phyloP scores from a whole-genome alignment of 2,888 invertebrate genomes.

The Oxytorus armatus region DNA sequence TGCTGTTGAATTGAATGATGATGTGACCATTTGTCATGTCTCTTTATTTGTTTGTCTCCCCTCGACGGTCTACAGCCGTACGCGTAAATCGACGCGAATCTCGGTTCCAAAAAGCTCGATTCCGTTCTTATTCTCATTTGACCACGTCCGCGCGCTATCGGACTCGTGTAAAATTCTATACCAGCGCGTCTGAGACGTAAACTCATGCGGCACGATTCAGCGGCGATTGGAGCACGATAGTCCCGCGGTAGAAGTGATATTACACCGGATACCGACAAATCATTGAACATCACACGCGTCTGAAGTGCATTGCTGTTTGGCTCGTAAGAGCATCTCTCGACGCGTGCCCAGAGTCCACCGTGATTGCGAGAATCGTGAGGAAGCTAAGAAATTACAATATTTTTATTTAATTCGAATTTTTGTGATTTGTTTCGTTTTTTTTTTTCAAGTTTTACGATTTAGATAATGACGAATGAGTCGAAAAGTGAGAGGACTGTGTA shows the following conservation, averaged over 20 bases:
- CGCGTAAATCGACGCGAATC: slow-evolving; percentile 94
- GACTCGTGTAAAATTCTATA: slow-evolving; percentile 90
- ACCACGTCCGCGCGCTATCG: slow-evolving; percentile 88
- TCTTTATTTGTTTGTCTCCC: slow-evolving; percentile 79
- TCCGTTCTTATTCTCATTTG: slow-evolving; percentile 91
- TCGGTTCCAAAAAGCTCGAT: slow-evolving; percentile 93
- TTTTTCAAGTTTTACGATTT: too few relatives aligned
- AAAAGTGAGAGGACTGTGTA: too few relatives aligned
- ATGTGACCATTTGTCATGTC: slow-evolving; percentile 79
- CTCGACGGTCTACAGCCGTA: slow-evolving; percentile 89
- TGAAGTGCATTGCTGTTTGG: slow-evolving; percentile 90
- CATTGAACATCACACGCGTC: slow-evolving; percentile 91
- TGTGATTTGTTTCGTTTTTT: too few relatives aligned
- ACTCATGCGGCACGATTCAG: slow-evolving; percentile 91
- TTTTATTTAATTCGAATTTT: too few relatives aligned
- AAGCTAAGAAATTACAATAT: slow-evolving; percentile 69
- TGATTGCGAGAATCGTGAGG: slow-evolving; percentile 74
- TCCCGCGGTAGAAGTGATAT: slow-evolving; percentile 86
- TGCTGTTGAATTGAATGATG: slow-evolving; percentile 21
- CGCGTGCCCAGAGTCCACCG: slow-evolving; percentile 84
- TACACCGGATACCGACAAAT: slow-evolving; percentile 91
- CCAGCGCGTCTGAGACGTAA: slow-evolving; percentile 91
- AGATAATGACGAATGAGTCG: too few relatives aligned
- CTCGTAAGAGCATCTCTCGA: slow-evolving; percentile 91
- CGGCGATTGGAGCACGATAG: slow-evolving; percentile 76